These are phyloP conservation scores for Galleria mellonella DNA, from an alignment of 1,140 invertebrate species.

Conservation along the genomic window DNA sequence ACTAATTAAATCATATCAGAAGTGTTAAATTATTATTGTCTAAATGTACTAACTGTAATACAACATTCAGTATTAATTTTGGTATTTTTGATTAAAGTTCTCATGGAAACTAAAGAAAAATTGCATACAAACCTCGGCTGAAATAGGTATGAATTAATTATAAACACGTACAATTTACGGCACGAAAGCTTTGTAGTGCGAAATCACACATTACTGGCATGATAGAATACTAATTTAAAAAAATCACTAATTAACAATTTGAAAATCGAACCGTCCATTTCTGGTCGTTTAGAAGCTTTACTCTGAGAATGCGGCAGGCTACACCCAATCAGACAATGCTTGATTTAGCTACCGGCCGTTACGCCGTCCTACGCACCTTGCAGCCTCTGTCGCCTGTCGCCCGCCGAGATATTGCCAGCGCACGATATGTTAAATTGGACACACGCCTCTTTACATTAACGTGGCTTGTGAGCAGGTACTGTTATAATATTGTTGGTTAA, in stretches of 20 bases:
- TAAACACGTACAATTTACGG: no score
- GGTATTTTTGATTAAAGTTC: no score
- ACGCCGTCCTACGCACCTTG: constrained; percentile 50
- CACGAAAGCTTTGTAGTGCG: no score
- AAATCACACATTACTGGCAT: no score
- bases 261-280: constrained; percentile 2
- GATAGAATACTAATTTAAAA: no score
- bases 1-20: no score
- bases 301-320: constrained; percentile 29
- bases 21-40: no score
- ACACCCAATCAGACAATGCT: constrained; percentile 54
- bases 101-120: no score
- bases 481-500: constrained; percentile 28
- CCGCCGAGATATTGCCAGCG: constrained; percentile 18
- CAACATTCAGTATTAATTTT: no score
- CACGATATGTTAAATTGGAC: constrained; percentile 46
- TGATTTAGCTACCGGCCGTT: constrained; percentile 48
- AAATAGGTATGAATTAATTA: no score
- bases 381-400: constrained; percentile 24
- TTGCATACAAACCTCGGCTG: no score
- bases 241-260: neutral
- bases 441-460: constrained; percentile 43
- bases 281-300: constrained; percentile 5
- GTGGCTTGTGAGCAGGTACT: constrained; percentile 32
- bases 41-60: no score